Evolutionary conservation across 2,113 vertebrate genomes (phyloP), one percentile per base, ranked within the genome.

Genomic region (Progne subis): DNA sequence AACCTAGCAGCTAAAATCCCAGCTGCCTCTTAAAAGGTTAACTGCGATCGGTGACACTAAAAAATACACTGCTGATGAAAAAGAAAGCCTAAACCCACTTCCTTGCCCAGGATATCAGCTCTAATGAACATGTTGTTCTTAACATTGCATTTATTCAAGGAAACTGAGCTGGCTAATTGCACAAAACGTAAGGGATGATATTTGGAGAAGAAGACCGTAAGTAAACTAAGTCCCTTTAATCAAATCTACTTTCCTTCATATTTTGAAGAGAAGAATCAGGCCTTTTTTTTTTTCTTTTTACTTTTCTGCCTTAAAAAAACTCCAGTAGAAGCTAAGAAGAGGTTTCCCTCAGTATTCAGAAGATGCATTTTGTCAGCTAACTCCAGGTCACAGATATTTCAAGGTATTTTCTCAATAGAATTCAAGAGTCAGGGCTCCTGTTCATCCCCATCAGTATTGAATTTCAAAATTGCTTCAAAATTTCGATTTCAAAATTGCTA

Each of bases 111-210:
- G 79, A 94, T 76, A 52, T 25, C 44, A 5, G 39, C 61, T 85
- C 32, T 67, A 93, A 74, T n/a, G 34, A 94, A 71, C 71, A 55
- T 3, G n/a, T 49, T 78, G 52, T 57, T 89, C 78, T 85, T 85
- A 69, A 74, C 14, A 8, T 20, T 8, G 39, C 55, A 80, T 85
- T 86, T 92, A 91, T 84, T 79, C 72, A 75, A 80, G 82, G 46
- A 90, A 95, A 88, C 55, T 52, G 29, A 92, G 71, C 39, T 69
- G 50, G 75, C 63, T 92, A 81, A 88, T 81, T 70, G 75, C 82
- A 87, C 32, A 64, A 84, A 82, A 89, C 9, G 26, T 63, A 92
- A 83, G 29, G 41, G 34, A 69, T 85, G 95, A 69, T 79, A 92
- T 84, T 96, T 82, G 72, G 23, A 61, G 60, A 75, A 79, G 60